Evolutionary conservation across 2,113 vertebrate species (phyloP).

Genomic region (Xenotilapia caudafasciata): DNA sequence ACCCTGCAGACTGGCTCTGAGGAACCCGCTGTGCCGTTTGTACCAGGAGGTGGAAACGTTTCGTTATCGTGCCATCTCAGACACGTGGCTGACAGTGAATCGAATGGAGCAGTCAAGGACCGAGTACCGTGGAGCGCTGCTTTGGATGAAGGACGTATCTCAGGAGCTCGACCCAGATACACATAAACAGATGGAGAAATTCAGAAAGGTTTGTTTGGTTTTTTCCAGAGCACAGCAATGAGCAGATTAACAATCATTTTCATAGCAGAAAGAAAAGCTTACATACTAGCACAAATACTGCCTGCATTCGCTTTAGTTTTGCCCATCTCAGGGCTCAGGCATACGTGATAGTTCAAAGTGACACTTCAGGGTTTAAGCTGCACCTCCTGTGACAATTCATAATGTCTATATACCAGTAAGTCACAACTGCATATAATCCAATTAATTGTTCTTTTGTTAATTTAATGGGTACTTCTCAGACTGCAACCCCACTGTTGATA

Average conservation of each 20-base stretch:
- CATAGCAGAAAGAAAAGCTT: background rate
- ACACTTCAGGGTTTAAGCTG: background rate
- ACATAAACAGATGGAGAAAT: slow-evolving; percentile 97
- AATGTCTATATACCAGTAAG: background rate
- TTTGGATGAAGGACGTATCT: slow-evolving; percentile 99
- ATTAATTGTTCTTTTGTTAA: background rate
- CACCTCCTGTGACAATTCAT: background rate
- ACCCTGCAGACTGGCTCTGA: slow-evolving; percentile 78
- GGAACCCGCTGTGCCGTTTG: slow-evolving; percentile 84
- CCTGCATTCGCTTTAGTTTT: background rate
- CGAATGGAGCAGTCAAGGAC: slow-evolving; percentile 94
- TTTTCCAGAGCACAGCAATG: background rate
- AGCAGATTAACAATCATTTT: rapidly evolving
- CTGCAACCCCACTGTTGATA: background rate
- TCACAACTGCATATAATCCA: background rate
- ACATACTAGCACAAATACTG: rapidly evolving
- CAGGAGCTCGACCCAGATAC: slow-evolving; percentile 96
- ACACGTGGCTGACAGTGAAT: slow-evolving; percentile 95
- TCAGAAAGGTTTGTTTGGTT: slow-evolving; percentile 83
- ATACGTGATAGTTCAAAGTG: background rate
- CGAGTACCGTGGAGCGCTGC: slow-evolving; percentile 88
- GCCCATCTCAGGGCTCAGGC: background rate
- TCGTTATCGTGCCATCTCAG: slow-evolving; percentile 90
- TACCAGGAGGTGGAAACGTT: slow-evolving; percentile 98
- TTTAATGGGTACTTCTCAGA: background rate